Conservation (phyloP, 2,888 invertebrate genomes). For the Caenorhabditis doughertyi region DNA sequence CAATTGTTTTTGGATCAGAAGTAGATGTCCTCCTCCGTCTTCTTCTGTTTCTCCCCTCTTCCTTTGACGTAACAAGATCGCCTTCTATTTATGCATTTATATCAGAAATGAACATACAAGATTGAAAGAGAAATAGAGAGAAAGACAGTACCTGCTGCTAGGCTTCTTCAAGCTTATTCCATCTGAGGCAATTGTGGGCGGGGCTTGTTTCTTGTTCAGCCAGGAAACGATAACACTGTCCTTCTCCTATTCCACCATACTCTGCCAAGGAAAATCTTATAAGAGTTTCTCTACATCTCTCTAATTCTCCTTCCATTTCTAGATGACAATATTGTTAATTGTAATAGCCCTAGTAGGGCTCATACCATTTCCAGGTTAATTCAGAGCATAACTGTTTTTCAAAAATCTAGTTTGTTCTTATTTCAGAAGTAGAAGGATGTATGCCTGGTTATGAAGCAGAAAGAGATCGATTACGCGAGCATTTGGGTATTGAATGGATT, state of each 20-base stretch:
- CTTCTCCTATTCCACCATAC: neutral
- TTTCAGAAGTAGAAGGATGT: conserved; percentile 64
- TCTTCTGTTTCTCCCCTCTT: conserved; percentile 10
- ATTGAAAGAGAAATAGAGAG: conserved; percentile 51
- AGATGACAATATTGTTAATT: conserved; percentile 36
- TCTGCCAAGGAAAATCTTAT: neutral
- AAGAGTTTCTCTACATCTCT: conserved; percentile 1
- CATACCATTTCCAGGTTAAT: conserved; percentile 9
- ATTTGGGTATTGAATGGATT: conserved; percentile 82
- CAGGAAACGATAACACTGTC: conserved; percentile 30
- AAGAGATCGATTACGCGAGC: conserved; percentile 79
- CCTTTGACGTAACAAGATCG: conserved; percentile 40
- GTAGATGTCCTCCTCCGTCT: conserved; percentile 22
- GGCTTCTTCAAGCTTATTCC: conserved; percentile 5
- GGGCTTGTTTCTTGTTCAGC: conserved; percentile 31
- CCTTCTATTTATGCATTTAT: conserved; percentile 49
- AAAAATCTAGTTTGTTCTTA: conserved; percentile 12
- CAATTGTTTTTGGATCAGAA: conserved; percentile 50
- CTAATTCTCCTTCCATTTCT: conserved; percentile 13
- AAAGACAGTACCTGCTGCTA: conserved; percentile 43
- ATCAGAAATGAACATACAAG: conserved; percentile 27
- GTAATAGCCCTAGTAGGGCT: conserved; percentile 5
- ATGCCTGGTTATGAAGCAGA: conserved; percentile 82
- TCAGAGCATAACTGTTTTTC: neutral
- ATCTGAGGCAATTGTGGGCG: conserved; percentile 32